phyloP scores from a whole-genome alignment of 1,140 invertebrate genomes.

The Drosophila nasuta region DNA sequence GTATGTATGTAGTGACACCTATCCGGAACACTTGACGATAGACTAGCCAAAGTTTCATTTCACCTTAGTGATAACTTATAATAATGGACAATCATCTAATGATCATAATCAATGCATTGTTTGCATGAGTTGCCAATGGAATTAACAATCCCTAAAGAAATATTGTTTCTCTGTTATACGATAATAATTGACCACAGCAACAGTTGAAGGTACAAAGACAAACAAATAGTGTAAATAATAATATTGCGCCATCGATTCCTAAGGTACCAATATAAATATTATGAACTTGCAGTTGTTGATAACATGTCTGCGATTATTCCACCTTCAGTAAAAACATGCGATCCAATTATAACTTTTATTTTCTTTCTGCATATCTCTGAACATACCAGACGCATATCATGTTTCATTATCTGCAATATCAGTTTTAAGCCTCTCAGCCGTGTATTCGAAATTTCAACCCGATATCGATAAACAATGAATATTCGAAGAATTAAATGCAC shows the following conservation, averaged over 20 bases:
- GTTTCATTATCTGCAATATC: constrained; percentile 8
- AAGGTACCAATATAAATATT: not conserved
- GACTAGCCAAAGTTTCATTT: not conserved
- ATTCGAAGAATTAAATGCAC: constrained; percentile 11
- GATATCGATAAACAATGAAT: constrained; percentile 27
- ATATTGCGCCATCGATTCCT: not conserved
- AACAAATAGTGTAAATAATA: constrained; percentile 6
- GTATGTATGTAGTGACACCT: no score
- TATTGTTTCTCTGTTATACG: not conserved
- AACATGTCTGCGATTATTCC: not conserved
- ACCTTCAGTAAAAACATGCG: not conserved
- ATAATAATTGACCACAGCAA: constrained; percentile 1
- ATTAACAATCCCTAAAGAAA: no score
- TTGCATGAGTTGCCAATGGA: constrained; percentile 5
- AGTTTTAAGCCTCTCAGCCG: not conserved
- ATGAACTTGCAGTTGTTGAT: no score
- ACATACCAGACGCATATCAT: not conserved
- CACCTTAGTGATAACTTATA: not conserved
- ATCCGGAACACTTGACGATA: no score
- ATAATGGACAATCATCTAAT: constrained; percentile 48
- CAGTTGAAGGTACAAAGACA: not conserved
- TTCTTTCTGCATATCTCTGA: not conserved
- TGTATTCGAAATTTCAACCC: not conserved
- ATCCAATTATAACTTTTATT: not conserved
- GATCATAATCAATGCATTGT: constrained; percentile 34